These are phyloP conservation scores for Ranitomeya imitator DNA, from an alignment of 2,113 vertebrate species.

Conservation along the genomic window DNA sequence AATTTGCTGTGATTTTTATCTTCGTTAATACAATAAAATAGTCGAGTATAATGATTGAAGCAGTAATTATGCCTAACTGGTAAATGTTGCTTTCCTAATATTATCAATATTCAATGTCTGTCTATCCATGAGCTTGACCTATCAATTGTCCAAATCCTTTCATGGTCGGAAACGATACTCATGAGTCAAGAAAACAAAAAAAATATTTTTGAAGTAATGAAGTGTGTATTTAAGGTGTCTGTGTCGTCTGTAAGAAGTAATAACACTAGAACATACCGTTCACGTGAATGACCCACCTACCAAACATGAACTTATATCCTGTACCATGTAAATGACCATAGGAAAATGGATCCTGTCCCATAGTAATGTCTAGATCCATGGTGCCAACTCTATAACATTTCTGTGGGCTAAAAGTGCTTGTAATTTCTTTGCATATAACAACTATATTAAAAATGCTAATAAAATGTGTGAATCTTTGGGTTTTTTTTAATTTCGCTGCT, in stretches of 20 bases:
- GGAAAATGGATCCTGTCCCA: conserved; percentile 78
- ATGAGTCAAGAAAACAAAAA: conserved; percentile 52
- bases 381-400: conserved; percentile 86
- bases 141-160: conserved; percentile 63
- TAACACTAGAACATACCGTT: conserved; percentile 62
- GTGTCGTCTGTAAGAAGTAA: conserved; percentile 65
- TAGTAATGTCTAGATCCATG: conserved; percentile 80
- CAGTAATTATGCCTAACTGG: conserved; percentile 32
- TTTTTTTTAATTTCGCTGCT: conserved; percentile 76
- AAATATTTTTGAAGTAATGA: conserved; percentile 62
- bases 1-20: conserved; percentile 25
- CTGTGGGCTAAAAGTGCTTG: conserved; percentile 84
- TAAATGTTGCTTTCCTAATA: conserved; percentile 38
- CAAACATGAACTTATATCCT: conserved; percentile 78
- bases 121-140: conserved; percentile 65
- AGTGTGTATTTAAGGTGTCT: conserved; percentile 64
- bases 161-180: conserved; percentile 67
- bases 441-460: conserved; percentile 75
- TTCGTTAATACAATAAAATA: conserved; percentile 12
- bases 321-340: conserved; percentile 71
- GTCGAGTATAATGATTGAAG: conserved; percentile 21
- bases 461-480: conserved; percentile 75
- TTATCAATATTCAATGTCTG: conserved; percentile 59
- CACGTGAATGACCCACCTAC: conserved; percentile 71
- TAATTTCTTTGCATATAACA: conserved; percentile 73